Conservation (phyloP, 2,797 vertebrate genomes). For the Dipus sagitta region DNA sequence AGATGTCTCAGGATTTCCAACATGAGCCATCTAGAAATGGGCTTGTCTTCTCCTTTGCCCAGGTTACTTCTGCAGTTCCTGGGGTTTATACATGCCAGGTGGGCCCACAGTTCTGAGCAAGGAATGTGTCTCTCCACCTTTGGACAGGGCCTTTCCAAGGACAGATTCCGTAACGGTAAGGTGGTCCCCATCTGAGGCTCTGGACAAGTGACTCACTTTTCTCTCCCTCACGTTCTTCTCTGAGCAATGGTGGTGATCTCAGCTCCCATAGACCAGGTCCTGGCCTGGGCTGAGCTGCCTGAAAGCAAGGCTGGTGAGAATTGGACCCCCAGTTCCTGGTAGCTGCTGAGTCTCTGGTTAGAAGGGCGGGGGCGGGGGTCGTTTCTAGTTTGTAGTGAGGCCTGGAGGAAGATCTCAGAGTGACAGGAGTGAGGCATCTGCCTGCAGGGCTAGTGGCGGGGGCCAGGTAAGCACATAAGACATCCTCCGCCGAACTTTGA, state of each 20-base stretch:
- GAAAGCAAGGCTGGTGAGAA: neutral
- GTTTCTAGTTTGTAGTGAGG: neutral
- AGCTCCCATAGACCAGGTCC: neutral
- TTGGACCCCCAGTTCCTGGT: neutral
- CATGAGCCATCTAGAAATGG: constrained; percentile 1
- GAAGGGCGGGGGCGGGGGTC: neutral
- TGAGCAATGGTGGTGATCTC: neutral
- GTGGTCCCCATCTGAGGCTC: neutral
- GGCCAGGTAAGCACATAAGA: neutral
- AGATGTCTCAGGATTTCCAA: constrained; percentile 3
- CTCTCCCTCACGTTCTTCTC: neutral
- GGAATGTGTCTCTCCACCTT: neutral
- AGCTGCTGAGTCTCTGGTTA: neutral
- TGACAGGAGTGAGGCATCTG: neutral
- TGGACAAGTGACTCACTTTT: neutral
- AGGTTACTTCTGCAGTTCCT: neutral
- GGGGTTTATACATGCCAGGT: too few relatives aligned
- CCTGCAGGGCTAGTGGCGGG: neutral
- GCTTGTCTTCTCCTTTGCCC: neutral
- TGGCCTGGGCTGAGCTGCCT: neutral
- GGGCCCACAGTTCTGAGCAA: neutral
- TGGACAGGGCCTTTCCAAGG: neutral
- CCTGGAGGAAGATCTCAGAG: neutral
- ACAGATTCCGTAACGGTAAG: neutral
- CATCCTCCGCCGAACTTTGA: constrained; percentile 65